phyloP scores from a whole-genome alignment of 2,797 vertebrate genomes.

The Danio albolineatus region DNA sequence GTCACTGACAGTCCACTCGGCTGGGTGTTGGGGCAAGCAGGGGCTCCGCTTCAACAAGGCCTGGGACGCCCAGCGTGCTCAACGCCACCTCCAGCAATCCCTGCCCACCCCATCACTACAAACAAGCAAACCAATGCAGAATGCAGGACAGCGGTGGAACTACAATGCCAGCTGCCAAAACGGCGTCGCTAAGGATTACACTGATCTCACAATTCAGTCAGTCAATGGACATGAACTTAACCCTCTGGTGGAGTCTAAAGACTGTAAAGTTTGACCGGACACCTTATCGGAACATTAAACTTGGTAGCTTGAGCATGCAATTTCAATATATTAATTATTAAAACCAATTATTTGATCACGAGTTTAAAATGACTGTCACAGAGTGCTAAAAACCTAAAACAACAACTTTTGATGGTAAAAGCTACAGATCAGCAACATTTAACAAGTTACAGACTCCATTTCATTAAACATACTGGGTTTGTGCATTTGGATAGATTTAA shows the following conservation, averaged over 20 bases:
- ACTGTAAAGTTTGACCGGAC: no score
- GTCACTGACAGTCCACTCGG: conserved; percentile 82
- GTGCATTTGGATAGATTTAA: no score
- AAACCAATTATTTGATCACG: no score
- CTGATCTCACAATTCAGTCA: neutral
- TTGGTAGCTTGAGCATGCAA: no score
- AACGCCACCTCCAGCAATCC: conserved; percentile 69
- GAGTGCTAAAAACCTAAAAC: no score
- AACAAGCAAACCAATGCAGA: conserved; percentile 68
- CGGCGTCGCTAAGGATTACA: neutral
- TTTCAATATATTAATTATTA: no score
- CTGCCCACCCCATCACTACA: conserved; percentile 78
- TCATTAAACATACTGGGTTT: no score
- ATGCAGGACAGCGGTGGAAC: conserved; percentile 53
- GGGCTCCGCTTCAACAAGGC: conserved; percentile 78
- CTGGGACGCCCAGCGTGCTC: conserved; percentile 67
- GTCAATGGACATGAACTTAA: neutral
- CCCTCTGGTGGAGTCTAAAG: conserved; percentile 13
- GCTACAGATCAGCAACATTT: no score
- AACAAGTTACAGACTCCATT: no score
- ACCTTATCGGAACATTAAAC: no score
- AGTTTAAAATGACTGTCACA: no score
- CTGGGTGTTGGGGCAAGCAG: conserved; percentile 75
- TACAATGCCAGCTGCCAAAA: neutral
- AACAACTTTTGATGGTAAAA: no score